Percentiles rank a stretch among this genome's conserved stretches.
These are phyloP conservation scores for Heliopora coerulea DNA, from an alignment of 92 coral and sea anemone genomes.

Conservation along the genomic window DNA sequence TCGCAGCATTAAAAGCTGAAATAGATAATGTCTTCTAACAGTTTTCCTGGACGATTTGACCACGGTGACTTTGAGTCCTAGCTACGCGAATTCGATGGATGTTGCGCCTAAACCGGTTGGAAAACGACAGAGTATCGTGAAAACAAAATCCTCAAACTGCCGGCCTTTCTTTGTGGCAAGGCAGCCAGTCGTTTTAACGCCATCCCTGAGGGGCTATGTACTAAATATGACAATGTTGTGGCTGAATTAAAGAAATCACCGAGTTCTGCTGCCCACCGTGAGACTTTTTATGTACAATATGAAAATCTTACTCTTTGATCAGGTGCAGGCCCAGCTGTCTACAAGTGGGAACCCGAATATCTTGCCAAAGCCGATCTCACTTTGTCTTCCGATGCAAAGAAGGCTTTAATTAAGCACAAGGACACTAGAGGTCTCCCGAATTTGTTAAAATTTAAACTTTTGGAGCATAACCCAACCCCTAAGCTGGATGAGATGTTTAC, in stretches of 20 bases:
- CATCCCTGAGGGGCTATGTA: no score
- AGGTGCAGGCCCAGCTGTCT: slow-evolving; percentile 38
- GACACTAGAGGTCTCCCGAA: slow-evolving; percentile 40
- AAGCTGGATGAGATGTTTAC: slow-evolving; percentile 31
- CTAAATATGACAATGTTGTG: no score
- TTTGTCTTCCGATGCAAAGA: slow-evolving; percentile 31
- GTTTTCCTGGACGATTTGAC: slow-evolving; percentile 11
- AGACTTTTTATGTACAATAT: slow-evolving; percentile 18
- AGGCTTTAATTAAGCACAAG: slow-evolving; percentile 39
- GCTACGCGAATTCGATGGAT: slow-evolving; percentile 20
- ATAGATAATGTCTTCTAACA: no score
- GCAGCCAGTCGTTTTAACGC: slow-evolving; percentile 10
- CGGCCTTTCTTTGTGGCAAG: slow-evolving; percentile 10
- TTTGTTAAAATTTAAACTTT: slow-evolving; percentile 35
- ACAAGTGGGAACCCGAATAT: slow-evolving; percentile 43
- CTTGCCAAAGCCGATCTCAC: slow-evolving; percentile 45
- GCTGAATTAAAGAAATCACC: background rate
- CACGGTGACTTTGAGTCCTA: slow-evolving; percentile 11
- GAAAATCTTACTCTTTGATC: slow-evolving; percentile 1
- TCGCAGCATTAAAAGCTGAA: no score
- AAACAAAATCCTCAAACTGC: slow-evolving; percentile 5
- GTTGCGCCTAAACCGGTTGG: background rate
- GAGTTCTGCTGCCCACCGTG: background rate
- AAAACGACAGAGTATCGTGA: background rate
- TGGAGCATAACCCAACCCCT: slow-evolving; percentile 49